A percentile compares a stretch with the other conserved stretches of the same genome.
Evolutionary conservation across 1,140 invertebrate species (phyloP).

Genomic region (Diorhabda carinulata): DNA sequence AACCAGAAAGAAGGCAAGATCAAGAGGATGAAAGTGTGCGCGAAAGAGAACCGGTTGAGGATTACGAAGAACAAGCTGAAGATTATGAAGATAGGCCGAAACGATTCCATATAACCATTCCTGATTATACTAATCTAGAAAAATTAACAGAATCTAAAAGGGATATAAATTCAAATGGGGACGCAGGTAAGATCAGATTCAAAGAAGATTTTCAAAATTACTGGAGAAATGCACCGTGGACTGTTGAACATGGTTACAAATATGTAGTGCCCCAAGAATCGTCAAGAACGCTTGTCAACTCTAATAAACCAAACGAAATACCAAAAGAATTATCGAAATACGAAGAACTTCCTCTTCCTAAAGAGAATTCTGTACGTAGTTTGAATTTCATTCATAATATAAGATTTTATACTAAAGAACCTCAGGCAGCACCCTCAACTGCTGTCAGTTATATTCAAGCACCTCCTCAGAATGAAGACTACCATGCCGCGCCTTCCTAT

Average conservation of each 20-base stretch:
- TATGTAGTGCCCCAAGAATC: conserved; percentile 19
- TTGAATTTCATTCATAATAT: conserved; percentile 15
- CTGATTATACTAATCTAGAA: conserved; percentile 8
- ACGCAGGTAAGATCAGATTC: conserved; percentile 20
- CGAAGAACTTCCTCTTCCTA: conserved; percentile 1
- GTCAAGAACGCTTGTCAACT: not conserved
- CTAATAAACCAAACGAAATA: conserved; percentile 7
- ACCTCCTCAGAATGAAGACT: not conserved
- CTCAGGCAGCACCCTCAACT: conserved; percentile 6
- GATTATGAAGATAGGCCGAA: conserved; percentile 16
- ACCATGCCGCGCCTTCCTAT: not conserved
- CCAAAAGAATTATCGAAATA: conserved; percentile 6
- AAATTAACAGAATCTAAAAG: conserved; percentile 7
- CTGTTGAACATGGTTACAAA: conserved; percentile 25
- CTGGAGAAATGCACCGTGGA: conserved; percentile 24
- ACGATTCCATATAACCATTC: conserved; percentile 13
- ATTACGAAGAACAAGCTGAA: not conserved
- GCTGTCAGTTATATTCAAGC: conserved; percentile 5
- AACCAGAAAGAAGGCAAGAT: not conserved
- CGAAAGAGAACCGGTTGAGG: not conserved
- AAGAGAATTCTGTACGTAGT: conserved; percentile 12
- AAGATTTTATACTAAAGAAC: conserved; percentile 5
- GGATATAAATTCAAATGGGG: not conserved
- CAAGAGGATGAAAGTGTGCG: not conserved
- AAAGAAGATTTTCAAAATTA: conserved; percentile 25